phyloP scores from a whole-genome alignment of 1,140 invertebrate genomes.

The Saccostrea echinata region DNA sequence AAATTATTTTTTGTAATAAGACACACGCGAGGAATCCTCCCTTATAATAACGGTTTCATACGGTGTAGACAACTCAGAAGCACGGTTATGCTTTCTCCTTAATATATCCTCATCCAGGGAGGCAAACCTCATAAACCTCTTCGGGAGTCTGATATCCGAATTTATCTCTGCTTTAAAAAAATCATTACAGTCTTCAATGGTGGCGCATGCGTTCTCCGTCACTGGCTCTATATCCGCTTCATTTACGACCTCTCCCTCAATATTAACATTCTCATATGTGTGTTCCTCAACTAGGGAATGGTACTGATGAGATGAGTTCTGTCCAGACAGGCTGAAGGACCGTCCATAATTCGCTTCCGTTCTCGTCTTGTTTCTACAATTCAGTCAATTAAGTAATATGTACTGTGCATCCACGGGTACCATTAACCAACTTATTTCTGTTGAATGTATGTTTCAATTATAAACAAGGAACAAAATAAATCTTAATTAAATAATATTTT shows the following conservation, averaged over 20 bases:
- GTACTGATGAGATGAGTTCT: not conserved
- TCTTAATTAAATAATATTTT: too few species aligned
- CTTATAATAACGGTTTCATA: slow-evolving; percentile 3
- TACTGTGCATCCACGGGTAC: too few species aligned
- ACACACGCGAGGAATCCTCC: not conserved
- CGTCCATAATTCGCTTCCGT: not conserved
- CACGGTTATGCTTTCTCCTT: not conserved
- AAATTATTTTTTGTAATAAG: slow-evolving; percentile 2
- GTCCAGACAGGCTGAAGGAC: not conserved
- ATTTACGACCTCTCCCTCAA: not conserved
- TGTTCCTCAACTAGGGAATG: not conserved
- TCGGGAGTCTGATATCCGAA: too few species aligned
- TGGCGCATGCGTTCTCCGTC: not conserved
- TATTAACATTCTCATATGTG: not conserved
- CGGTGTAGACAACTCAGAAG: not conserved
- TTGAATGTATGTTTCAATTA: too few species aligned
- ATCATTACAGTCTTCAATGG: not conserved
- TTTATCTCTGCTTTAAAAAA: not conserved
- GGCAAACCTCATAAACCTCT: not conserved
- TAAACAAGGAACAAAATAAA: too few species aligned
- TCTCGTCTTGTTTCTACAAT: too few species aligned
- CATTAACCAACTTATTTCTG: too few species aligned
- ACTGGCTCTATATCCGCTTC: not conserved
- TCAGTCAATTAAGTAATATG: too few species aligned
- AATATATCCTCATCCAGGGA: not conserved